Evolutionary conservation across 2,797 vertebrate genomes (phyloP).

Genomic region (Enteromius fasciolatus): DNA sequence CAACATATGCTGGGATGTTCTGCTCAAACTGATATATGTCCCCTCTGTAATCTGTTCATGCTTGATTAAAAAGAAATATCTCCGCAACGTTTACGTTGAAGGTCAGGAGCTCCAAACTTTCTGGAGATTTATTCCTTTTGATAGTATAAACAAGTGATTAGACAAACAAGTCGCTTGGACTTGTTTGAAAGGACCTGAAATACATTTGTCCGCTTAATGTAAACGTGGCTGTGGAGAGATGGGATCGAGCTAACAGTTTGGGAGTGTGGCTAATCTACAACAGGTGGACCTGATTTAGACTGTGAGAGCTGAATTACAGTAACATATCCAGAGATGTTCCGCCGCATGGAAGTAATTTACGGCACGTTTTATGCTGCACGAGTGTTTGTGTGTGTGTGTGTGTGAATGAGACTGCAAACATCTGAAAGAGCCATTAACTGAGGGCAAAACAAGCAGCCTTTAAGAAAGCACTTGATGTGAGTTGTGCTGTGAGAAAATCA

Average conservation of each 20-base stretch:
- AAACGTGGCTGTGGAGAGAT: conserved; percentile 39
- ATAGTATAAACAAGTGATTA: conserved; percentile 50
- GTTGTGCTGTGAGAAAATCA: conserved; percentile 34
- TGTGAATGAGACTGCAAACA: conserved; percentile 15
- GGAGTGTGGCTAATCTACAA: conserved; percentile 44
- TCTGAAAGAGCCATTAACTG: conserved; percentile 44
- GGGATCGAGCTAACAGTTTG: conserved; percentile 39
- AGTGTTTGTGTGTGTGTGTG: conserved; percentile 49
- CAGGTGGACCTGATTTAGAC: conserved; percentile 44
- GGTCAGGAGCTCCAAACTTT: conserved; percentile 49
- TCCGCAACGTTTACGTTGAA: conserved; percentile 43
- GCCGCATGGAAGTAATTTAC: conserved; percentile 35
- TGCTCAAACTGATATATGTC: conserved; percentile 41
- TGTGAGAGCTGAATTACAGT: conserved; percentile 48
- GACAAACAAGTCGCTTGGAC: conserved; percentile 47
- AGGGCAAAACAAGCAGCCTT: conserved; percentile 29
- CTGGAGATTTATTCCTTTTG: conserved; percentile 49
- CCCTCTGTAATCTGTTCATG: conserved; percentile 42
- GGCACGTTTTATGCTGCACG: conserved; percentile 18
- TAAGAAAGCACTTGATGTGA: conserved; percentile 31
- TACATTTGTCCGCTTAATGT: conserved; percentile 48
- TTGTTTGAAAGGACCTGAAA: conserved; percentile 49
- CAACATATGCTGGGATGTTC: conserved; percentile 46
- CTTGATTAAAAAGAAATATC: conserved; percentile 49
- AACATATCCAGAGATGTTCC: conserved; percentile 45